A percentile compares a stretch with the other conserved stretches of the same genome.
These are phyloP conservation scores for human DNA, from an alignment of 2,113 vertebrate species.

Conservation along the genomic window GRCh38 chrX:13467001-13467500, in stretches of 20 bases:
- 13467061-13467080: slow-evolving; percentile 29
- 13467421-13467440: background rate
- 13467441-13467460: background rate
- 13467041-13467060: background rate
- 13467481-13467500: background rate
- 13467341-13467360: background rate
- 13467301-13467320: background rate
- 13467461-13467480: slow-evolving; percentile 11
- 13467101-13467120: slow-evolving; percentile 41
- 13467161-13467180: background rate
- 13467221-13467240: background rate
- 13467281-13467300: background rate
- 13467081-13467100: background rate
- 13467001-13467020: background rate
- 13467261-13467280: background rate
- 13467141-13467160: slow-evolving; percentile 35
- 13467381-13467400: background rate
- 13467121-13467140: slow-evolving; percentile 16
- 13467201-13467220: slow-evolving; percentile 16
- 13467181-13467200: background rate
- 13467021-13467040: background rate
- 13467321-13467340: background rate
- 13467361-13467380: background rate
- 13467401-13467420: background rate
- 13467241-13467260: background rate